Evolutionary conservation across 1,140 invertebrate species (phyloP).

Genomic region (Ganaspis sp.): DNA sequence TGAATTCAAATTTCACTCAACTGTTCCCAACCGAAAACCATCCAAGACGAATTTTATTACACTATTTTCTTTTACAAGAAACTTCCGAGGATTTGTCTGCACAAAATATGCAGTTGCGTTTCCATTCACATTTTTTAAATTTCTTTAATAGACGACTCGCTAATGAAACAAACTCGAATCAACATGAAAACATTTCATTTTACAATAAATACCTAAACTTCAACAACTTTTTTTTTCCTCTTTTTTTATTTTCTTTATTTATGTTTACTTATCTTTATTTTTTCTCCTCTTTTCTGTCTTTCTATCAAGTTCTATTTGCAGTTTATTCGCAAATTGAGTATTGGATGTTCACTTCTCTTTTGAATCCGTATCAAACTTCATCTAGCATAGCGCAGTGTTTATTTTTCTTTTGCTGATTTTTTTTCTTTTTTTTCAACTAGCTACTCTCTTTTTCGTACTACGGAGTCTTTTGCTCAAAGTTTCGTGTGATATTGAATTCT

Average conservation of each 20-base stretch:
- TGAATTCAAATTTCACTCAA: slow-evolving; percentile 43
- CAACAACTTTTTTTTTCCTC: too few species aligned
- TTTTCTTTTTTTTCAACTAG: neutral
- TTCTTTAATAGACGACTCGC: too few species aligned
- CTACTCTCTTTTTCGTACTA: neutral
- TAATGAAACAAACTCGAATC: too few species aligned
- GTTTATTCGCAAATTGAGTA: neutral
- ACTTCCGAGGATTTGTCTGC: too few species aligned
- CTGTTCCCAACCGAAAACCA: slow-evolving; percentile 12
- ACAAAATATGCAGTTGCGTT: too few species aligned
- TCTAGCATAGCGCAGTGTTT: neutral
- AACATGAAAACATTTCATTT: too few species aligned
- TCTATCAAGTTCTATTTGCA: too few species aligned
- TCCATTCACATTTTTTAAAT: too few species aligned
- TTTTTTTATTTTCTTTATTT: neutral
- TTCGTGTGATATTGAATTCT: slow-evolving; percentile 61
- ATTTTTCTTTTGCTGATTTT: slow-evolving; percentile 10
- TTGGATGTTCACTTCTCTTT: neutral
- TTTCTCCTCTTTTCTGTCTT: neutral
- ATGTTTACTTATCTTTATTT: neutral
- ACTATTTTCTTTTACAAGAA: too few species aligned
- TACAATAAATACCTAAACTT: too few species aligned
- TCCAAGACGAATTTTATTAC: neutral
- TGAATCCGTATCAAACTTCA: neutral
- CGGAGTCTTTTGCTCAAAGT: neutral